Base-by-base conservation (phyloP, 2,113 vertebrate genomes). In the Silurus glanis region DNA sequence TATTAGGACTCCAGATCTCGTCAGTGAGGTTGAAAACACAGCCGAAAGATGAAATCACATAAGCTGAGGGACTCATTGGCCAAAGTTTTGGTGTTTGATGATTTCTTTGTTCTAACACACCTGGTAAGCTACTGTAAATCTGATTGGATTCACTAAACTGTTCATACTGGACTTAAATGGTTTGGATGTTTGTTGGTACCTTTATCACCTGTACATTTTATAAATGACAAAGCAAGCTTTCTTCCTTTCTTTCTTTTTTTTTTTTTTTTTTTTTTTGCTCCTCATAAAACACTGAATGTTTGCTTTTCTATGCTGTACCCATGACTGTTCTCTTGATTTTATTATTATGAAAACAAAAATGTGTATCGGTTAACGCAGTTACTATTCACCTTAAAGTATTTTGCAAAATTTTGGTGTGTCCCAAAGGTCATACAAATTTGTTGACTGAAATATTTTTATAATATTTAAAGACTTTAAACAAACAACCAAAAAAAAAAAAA, bases 221-320 rank as follows among this genome's bases (percentile, higher is more conserved):
- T 56, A 14, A 78, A 55, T 56, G 75, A 78, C 51, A 1, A 51
- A 78, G n/a, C 13, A 28, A 58, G n/a, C 37, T 37, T 37, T 56
- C n/a, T 45, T 21, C 9, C 23, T 51, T 59, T 45, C 25, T 55
- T 78, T 56, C 25, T 55, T 6, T 78, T 23, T 55, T 1, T 66
- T 59, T 3, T 59, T 80, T 9, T 66, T 9, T 53, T 49, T 66
- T 51, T 49, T 59, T 69, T 82, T 55, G 1, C 21, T 13, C 55
- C 23, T 58, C 21, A 83, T 72, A 25, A 84, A 84, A 66, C 71
- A 75, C 69, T 84, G 55, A 75, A 47, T 14, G 14, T 55, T 75
- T 59, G 56, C 17, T 37, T 80, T 61, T 19, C 14, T 62, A 49
- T 61, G 37, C 51, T 2, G 17, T 83, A 58, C 14, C 51, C 67